phyloP scores from a whole-genome alignment of 2,888 invertebrate species.

The Caenorhabditis macrosperma region DNA sequence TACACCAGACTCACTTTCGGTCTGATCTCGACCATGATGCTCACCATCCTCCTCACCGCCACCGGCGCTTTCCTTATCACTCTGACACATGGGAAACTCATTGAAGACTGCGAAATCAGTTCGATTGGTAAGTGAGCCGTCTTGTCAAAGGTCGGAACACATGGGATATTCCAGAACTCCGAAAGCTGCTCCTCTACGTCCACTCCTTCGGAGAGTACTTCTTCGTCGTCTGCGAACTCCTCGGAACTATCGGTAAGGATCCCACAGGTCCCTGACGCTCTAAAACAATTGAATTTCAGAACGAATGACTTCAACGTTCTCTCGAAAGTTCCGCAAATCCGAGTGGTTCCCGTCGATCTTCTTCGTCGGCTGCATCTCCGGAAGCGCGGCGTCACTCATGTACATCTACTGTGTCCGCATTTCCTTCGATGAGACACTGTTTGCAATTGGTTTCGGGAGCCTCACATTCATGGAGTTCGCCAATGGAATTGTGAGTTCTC shows the following conservation, averaged over 20 bases:
- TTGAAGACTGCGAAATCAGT: conserved; percentile 41
- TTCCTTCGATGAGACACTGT: conserved; percentile 3
- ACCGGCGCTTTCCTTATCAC: conserved; percentile 27
- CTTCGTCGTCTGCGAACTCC: conserved; percentile 29
- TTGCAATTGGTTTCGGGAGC: conserved; percentile 40
- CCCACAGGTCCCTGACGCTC: not conserved
- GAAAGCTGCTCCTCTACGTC: conserved; percentile 20
- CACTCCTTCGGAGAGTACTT: conserved; percentile 49
- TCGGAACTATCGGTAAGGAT: conserved; percentile 30
- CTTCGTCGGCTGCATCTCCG: not conserved
- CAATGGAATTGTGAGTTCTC: conserved; percentile 13
- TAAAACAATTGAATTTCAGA: not conserved
- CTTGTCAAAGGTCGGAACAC: too few relatives aligned
- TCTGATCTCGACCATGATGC: conserved; percentile 17
- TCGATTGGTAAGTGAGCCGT: conserved; percentile 20
- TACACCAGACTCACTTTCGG: conserved; percentile 22
- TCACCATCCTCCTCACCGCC: conserved; percentile 32
- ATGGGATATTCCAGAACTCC: conserved; percentile 11
- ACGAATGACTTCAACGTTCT: conserved; percentile 9
- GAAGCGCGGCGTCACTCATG: not conserved
- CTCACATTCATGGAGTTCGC: conserved; percentile 25
- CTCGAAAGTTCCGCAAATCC: conserved; percentile 4
- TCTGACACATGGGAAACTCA: conserved; percentile 24
- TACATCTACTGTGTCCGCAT: conserved; percentile 35
- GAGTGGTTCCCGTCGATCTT: not conserved